Base-by-base conservation (phyloP, 1,140 invertebrate genomes). In the Patella vulgata region DNA sequence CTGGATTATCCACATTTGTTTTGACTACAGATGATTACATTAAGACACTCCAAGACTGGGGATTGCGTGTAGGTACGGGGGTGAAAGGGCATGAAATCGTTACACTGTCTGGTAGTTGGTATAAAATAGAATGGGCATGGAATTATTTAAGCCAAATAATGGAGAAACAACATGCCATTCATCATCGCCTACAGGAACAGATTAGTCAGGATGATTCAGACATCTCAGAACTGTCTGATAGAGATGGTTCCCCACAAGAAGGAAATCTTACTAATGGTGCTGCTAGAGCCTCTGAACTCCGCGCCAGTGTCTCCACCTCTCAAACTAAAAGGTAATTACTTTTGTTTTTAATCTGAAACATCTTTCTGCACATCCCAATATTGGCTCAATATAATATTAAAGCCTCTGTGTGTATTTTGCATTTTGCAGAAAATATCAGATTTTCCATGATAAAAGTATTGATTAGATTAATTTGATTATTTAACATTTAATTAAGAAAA, bases 41-140 rank as follows among this genome's bases (percentile, higher is more conserved):
- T 8, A 33, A 44, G 14, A 21, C 54, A 30, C 17, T 39, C 21
- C 47, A 36, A 54, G 48, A 31, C 1, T 36, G 50, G 36, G 55
- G 62, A 27, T 33, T 67, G 1, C 3, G 25, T 36, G 11, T 59
- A 19, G 23, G 27, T 28, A 25, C 52, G 23, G 39, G 48, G 31
- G 14, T 21, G 3, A 25, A 47, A 23, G 33, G 58, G 14, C 50
- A 53, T 4, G 39, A 50, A 23, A 31, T 47, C 17, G 30, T 23
- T 21, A 19, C 62, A 21, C 25, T 27, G 12, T 36, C 33, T 36
- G 68, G 68, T 17, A 48, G 65, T 36, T 50, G 56, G 51, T 66
- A 40, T 57, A 54, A 70, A 28, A 59, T 70, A 42, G 68, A 70
- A 63, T 46, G 59, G 14, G 63, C 63, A 17, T 63, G 63, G 68